These are phyloP conservation scores for Rutilus rutilus DNA, from an alignment of 2,113 vertebrate genomes.

Conservation along the genomic window DNA sequence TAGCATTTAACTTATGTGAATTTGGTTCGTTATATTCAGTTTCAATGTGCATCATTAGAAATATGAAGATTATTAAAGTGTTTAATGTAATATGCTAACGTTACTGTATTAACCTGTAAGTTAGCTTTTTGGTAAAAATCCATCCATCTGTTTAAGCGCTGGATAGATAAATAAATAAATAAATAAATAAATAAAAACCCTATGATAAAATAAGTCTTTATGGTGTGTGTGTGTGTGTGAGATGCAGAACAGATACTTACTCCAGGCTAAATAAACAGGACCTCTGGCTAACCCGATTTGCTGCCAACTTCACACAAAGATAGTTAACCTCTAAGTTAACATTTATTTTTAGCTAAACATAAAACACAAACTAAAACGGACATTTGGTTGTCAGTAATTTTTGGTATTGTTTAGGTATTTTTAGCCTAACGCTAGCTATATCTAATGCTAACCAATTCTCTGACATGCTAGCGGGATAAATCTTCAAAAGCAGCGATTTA, in stretches of 20 bases:
- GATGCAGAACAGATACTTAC: not conserved
- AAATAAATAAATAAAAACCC: too few relatives aligned
- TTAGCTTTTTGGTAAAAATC: not conserved
- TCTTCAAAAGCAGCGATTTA: slow-evolving; percentile 21
- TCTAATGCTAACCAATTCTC: slow-evolving; percentile 27
- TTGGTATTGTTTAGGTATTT: not conserved
- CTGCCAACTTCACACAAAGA: slow-evolving; percentile 17
- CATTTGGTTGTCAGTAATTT: not conserved
- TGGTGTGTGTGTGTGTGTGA: not conserved
- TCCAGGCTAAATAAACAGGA: slow-evolving; percentile 5
- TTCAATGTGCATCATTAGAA: not conserved
- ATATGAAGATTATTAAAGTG: not conserved
- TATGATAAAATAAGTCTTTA: not conserved
- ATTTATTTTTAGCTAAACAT: not conserved
- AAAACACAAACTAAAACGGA: not conserved
- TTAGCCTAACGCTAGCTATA: slow-evolving; percentile 24
- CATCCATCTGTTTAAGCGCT: not conserved
- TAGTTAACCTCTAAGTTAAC: not conserved
- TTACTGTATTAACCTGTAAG: not conserved
- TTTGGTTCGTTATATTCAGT: not conserved
- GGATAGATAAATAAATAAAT: not conserved
- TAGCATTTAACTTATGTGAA: not conserved
- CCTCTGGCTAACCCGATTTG: not conserved
- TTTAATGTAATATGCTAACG: not conserved
- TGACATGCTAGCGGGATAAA: slow-evolving; percentile 20